Evolutionary conservation across 2,113 vertebrate species (phyloP).

Genomic region (Polypterus bichir): DNA sequence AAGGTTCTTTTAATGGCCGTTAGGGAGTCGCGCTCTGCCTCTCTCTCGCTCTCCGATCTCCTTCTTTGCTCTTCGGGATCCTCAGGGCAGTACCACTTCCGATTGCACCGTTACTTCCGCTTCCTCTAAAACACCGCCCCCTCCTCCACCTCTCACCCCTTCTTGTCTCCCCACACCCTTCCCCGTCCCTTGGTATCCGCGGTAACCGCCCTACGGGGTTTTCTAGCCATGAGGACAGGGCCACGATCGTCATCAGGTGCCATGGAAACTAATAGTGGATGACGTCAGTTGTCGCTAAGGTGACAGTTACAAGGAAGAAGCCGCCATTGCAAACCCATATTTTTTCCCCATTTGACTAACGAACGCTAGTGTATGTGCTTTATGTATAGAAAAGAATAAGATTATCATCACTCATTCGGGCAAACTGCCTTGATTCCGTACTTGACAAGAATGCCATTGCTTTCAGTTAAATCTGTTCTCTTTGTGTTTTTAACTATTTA

Average conservation of each 20-base stretch:
- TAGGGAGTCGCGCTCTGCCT: conserved; percentile 20
- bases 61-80: conserved; percentile 51
- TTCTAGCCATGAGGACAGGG: conserved; percentile 42
- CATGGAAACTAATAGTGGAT: conserved; percentile 47
- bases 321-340: no score
- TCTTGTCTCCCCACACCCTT: no score
- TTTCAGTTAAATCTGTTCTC: no score
- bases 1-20: no score
- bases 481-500: no score
- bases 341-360: no score
- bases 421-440: no score
- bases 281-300: conserved; percentile 47
- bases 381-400: no score
- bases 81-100: conserved; percentile 71
- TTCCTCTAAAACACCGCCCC: conserved; percentile 57
- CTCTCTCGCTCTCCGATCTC: conserved; percentile 48
- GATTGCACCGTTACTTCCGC: conserved; percentile 64
- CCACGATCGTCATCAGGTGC: conserved; percentile 48
- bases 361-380: no score
- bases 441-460: no score
- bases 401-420: no score
- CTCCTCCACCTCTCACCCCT: conserved; percentile 19
- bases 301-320: conserved; percentile 45
- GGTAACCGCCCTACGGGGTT: conserved; percentile 46
- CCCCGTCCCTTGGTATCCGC: conserved; percentile 36